Conservation (phyloP, 2,113 vertebrate species). For the Nansenia antarctica region DNA sequence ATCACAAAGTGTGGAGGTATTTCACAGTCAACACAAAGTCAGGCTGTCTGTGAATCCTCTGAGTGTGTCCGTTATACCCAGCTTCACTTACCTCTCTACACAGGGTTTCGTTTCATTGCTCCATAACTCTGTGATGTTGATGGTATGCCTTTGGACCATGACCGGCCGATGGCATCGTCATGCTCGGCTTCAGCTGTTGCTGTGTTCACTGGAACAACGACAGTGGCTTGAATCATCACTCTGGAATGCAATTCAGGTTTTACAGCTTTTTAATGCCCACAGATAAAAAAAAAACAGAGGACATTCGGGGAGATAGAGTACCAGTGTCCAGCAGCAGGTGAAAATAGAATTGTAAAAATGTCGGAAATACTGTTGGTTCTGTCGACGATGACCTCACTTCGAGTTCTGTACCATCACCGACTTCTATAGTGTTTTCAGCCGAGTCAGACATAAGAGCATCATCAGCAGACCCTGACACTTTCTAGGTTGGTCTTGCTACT, state of each 20-base stretch:
- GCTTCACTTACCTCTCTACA: constrained; percentile 7
- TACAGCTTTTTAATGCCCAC: not conserved
- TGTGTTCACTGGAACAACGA: not conserved
- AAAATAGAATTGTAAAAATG: not conserved
- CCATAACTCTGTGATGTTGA: constrained; percentile 2
- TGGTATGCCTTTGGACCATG: constrained; percentile 2
- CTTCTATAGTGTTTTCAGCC: no score
- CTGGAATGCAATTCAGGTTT: not conserved
- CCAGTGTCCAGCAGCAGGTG: not conserved
- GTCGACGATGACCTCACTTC: constrained; percentile 1
- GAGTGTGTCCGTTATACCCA: not conserved
- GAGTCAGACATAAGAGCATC: no score
- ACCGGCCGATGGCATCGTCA: constrained; percentile 1
- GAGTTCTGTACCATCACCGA: no score
- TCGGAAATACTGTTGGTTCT: not conserved
- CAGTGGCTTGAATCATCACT: constrained; percentile 2
- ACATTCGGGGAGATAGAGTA: not conserved
- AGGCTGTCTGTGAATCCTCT: not conserved
- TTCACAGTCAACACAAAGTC: not conserved
- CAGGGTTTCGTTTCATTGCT: not conserved
- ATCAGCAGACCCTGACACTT: no score
- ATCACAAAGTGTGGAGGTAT: not conserved
- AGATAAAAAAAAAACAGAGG: not conserved
- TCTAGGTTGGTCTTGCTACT: no score
- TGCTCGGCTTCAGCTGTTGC: not conserved